Evolutionary conservation across 64 coral and sea anemone genomes (phyloP).

Genomic region (Astreopora myriophthalma): DNA sequence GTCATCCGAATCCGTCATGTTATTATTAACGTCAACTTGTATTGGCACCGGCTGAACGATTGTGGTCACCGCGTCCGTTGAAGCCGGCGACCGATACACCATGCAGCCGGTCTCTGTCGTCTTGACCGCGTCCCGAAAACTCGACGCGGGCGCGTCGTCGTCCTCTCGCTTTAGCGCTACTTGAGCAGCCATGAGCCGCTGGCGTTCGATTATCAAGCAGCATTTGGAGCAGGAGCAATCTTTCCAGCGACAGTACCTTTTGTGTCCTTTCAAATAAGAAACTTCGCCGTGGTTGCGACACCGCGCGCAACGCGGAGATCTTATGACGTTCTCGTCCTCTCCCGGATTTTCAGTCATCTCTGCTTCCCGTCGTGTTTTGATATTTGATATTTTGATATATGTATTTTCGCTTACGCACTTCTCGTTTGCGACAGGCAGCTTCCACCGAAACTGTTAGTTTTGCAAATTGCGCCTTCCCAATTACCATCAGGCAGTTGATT

Average conservation of each 20-base stretch:
- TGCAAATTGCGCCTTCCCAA: conserved; percentile 89
- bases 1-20: not conserved
- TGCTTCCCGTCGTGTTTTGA: not conserved
- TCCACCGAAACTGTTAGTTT: conserved; percentile 84
- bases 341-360: conserved; percentile 47
- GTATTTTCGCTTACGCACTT: not conserved
- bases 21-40: conserved; percentile 25
- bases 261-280: conserved; percentile 93
- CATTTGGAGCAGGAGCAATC: conserved; percentile 93
- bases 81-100: not conserved
- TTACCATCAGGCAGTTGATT: conserved; percentile 91
- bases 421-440: conserved; percentile 33
- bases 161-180: conserved; percentile 92
- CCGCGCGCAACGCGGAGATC: conserved; percentile 89
- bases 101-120: conserved; percentile 26
- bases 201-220: conserved; percentile 95
- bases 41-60: not conserved
- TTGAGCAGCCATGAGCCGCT: conserved; percentile 96
- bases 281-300: conserved; percentile 93
- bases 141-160: conserved; percentile 38
- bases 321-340: conserved; percentile 72
- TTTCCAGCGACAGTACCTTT: conserved; percentile 95
- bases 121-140: not conserved
- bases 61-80: not conserved
- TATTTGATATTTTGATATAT: too few species aligned